Percentiles rank a stretch among this genome's conserved stretches.
These are phyloP conservation scores for Drosophila subsilvestris DNA, from an alignment of 2,888 invertebrate species.

Conservation along the genomic window DNA sequence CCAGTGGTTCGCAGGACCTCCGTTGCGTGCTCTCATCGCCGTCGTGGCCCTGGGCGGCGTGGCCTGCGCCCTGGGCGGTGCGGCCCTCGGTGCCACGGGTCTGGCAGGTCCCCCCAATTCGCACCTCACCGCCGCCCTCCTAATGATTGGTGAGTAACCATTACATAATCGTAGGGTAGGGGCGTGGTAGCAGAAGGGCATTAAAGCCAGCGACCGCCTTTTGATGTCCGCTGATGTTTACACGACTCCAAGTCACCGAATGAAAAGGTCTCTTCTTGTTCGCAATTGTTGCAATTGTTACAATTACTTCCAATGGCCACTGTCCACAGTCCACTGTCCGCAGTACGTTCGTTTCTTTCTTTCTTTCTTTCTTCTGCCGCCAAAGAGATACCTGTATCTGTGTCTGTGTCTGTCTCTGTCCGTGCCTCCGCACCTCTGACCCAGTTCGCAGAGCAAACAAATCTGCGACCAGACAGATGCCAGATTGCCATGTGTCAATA, in stretches of 20 bases:
- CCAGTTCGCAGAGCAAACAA: slow-evolving; percentile 73
- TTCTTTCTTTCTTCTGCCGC: slow-evolving; percentile 6
- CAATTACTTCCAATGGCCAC: slow-evolving; percentile 7
- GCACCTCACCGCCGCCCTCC: slow-evolving; percentile 83
- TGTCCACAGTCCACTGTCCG: slow-evolving; percentile 7
- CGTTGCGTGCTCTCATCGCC: slow-evolving; percentile 83
- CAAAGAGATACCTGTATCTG: not conserved
- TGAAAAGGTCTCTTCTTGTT: slow-evolving; percentile 42
- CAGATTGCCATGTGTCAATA: slow-evolving; percentile 64
- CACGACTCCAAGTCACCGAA: slow-evolving; percentile 51
- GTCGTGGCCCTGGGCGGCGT: slow-evolving; percentile 84
- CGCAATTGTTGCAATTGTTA: slow-evolving; percentile 53
- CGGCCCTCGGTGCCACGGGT: slow-evolving; percentile 84
- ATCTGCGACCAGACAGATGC: slow-evolving; percentile 65
- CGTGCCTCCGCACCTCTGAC: slow-evolving; percentile 48
- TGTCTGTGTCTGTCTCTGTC: slow-evolving; percentile 26
- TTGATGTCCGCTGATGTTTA: slow-evolving; percentile 55
- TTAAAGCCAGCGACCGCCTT: slow-evolving; percentile 41
- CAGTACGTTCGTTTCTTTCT: slow-evolving; percentile 19
- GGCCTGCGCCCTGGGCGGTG: slow-evolving; percentile 84
- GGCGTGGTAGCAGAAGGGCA: slow-evolving; percentile 61
- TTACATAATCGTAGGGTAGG: slow-evolving; percentile 50
- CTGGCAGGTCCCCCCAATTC: slow-evolving; percentile 84
- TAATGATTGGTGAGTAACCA: slow-evolving; percentile 84
- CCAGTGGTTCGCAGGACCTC: slow-evolving; percentile 84